Percentiles rank a stretch among this genome's conserved stretches.
Evolutionary conservation across 2,113 vertebrate genomes (phyloP).

Genomic region (Malurus melanocephalus): DNA sequence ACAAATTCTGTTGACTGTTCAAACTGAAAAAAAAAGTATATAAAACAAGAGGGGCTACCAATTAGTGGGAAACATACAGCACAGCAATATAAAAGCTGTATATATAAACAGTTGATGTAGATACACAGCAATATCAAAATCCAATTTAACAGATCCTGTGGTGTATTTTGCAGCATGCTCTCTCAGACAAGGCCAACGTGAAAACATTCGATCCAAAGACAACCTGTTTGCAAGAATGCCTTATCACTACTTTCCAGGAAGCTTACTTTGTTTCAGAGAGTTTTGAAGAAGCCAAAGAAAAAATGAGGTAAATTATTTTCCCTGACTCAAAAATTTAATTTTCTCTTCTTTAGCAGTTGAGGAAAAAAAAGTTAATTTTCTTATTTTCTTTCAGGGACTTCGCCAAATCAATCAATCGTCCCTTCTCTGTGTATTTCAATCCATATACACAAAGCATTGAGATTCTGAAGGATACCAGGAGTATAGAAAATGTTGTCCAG

Average conservation of each 20-base stretch:
- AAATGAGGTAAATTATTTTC: constrained; percentile 87
- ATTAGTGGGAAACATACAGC: background rate
- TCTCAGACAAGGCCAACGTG: constrained; percentile 90
- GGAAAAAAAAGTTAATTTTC: constrained; percentile 31
- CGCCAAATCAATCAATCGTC: constrained; percentile 91
- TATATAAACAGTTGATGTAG: background rate
- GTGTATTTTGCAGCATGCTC: constrained; percentile 84
- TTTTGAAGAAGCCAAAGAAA: constrained; percentile 97
- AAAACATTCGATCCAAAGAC: constrained; percentile 92
- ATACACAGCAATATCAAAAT: background rate
- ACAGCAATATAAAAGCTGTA: background rate
- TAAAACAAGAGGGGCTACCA: background rate
- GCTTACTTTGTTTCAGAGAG: constrained; percentile 96
- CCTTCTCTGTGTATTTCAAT: constrained; percentile 97
- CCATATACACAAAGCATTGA: constrained; percentile 95
- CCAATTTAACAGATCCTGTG: constrained; percentile 12
- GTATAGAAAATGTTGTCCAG: constrained; percentile 93
- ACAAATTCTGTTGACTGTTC: background rate
- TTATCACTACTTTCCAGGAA: constrained; percentile 96
- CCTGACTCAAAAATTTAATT: constrained; percentile 25
- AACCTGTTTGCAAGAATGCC: constrained; percentile 92
- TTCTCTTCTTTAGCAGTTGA: background rate
- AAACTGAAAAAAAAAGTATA: background rate
- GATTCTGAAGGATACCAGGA: constrained; percentile 92
- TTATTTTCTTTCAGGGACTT: constrained; percentile 84